Evolutionary conservation across 2,113 vertebrate genomes (phyloP).

Genomic region (Gymnocephalus cernua): DNA sequence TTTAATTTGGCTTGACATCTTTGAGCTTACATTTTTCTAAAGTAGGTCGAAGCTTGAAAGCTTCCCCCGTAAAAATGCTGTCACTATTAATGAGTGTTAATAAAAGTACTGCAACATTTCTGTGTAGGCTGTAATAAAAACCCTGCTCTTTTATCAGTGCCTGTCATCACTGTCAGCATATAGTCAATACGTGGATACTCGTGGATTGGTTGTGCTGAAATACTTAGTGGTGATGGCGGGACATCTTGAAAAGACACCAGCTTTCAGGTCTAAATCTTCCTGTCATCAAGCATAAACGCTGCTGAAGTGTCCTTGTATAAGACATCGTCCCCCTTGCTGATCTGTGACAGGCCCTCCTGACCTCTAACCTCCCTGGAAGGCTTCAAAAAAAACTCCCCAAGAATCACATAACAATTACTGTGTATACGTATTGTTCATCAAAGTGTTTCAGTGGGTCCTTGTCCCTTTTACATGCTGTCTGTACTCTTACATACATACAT

Average conservation of each 20-base stretch:
- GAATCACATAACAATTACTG: constrained; percentile 11
- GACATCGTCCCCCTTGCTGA: constrained; percentile 13
- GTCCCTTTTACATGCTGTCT: constrained; percentile 18
- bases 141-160: not conserved
- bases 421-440: not conserved
- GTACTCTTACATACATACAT: no score
- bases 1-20: constrained; percentile 14
- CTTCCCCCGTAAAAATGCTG: not conserved
- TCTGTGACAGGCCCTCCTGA: constrained; percentile 28
- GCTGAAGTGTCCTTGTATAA: constrained; percentile 52
- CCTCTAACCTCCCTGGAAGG: constrained; percentile 10
- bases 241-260: constrained; percentile 37
- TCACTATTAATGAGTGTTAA: not conserved
- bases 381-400: not conserved
- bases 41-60: not conserved
- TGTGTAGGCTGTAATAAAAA: not conserved
- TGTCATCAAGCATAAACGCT: constrained; percentile 40
- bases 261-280: constrained; percentile 53
- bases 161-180: constrained; percentile 27
- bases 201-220: constrained; percentile 39
- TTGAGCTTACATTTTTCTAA: not conserved
- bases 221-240: constrained; percentile 32
- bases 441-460: not conserved
- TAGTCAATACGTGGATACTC: constrained; percentile 8
- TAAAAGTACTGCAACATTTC: constrained; percentile 3